These are phyloP conservation scores for Coenonympha glycerion DNA, from an alignment of 2,888 invertebrate genomes.

Conservation along the genomic window DNA sequence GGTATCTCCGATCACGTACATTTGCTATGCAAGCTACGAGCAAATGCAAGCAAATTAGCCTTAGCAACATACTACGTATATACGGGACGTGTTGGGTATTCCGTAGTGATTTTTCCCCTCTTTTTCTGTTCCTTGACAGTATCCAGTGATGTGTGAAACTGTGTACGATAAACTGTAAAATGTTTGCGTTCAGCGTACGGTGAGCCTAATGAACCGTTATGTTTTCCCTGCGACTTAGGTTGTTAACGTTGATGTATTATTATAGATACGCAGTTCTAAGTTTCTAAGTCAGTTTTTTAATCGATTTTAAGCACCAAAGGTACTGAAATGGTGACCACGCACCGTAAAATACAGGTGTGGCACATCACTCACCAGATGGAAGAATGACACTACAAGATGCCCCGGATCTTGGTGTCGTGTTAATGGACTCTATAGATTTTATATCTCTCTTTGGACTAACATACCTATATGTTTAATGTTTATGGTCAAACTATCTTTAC, in stretches of 20 bases:
- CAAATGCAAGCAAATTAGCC: slow-evolving; percentile 56
- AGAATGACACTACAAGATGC: no score
- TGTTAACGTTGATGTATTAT: slow-evolving; percentile 32
- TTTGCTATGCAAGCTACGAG: slow-evolving; percentile 37
- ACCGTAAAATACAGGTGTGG: no score
- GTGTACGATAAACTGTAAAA: slow-evolving; percentile 57
- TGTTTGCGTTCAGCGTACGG: slow-evolving; percentile 61
- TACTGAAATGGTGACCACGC: no score
- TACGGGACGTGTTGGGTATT: background rate
- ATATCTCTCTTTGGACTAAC: no score
- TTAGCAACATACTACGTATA: slow-evolving; percentile 37
- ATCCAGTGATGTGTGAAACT: slow-evolving; percentile 52
- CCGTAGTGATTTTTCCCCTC: background rate
- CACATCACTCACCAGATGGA: no score
- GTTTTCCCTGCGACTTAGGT: slow-evolving; percentile 64
- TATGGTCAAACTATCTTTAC: no score
- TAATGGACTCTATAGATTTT: no score
- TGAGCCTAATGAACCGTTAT: slow-evolving; percentile 72
- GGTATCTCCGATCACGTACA: slow-evolving; percentile 67
- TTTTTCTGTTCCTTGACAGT: slow-evolving; percentile 34
- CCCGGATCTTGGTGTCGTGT: no score
- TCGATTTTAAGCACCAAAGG: no score
- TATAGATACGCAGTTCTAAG: background rate
- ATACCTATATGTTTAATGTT: no score
- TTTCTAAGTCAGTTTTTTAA: no score